These are phyloP conservation scores for Danio albolineatus DNA, from an alignment of 2,797 vertebrate genomes.

Conservation along the genomic window DNA sequence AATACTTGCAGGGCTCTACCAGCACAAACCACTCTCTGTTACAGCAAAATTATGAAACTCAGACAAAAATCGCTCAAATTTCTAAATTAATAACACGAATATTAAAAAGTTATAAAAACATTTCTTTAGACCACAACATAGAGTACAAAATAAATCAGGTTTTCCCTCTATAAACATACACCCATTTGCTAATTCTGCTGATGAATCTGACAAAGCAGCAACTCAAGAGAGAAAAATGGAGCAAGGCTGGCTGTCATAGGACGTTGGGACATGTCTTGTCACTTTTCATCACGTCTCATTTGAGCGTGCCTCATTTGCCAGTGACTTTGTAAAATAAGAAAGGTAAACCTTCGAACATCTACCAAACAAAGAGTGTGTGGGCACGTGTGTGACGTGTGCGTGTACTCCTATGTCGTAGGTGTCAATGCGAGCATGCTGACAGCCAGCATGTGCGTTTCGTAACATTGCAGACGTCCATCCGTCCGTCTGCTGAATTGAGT, in stretches of 20 bases:
- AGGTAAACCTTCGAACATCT: slow-evolving; percentile 37
- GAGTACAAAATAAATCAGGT: neutral
- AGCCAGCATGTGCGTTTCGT: slow-evolving; percentile 10
- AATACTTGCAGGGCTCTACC: neutral
- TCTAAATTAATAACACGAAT: neutral
- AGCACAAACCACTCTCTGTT: slow-evolving; percentile 1
- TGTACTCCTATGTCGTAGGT: slow-evolving; percentile 20
- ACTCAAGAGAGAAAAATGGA: slow-evolving; percentile 35
- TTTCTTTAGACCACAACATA: neutral
- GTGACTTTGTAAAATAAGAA: slow-evolving; percentile 56
- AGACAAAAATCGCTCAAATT: no score
- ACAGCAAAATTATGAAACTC: no score
- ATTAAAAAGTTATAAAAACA: neutral
- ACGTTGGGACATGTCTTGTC: slow-evolving; percentile 69
- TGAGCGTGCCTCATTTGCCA: slow-evolving; percentile 51
- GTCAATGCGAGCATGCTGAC: slow-evolving; percentile 52
- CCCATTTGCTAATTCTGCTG: slow-evolving; percentile 2
- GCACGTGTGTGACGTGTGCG: slow-evolving; percentile 44
- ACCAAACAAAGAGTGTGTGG: slow-evolving; percentile 44
- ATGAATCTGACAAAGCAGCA: slow-evolving; percentile 23
- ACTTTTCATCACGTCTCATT: slow-evolving; percentile 62
- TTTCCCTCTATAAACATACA: neutral
- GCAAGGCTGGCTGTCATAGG: slow-evolving; percentile 60
- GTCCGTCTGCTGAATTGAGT: slow-evolving; percentile 30
- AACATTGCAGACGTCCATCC: neutral